Percentiles rank a stretch among this genome's conserved stretches.
phyloP scores from a whole-genome alignment of 1,140 invertebrate genomes.

The Ceratoteleas bidentatus region DNA sequence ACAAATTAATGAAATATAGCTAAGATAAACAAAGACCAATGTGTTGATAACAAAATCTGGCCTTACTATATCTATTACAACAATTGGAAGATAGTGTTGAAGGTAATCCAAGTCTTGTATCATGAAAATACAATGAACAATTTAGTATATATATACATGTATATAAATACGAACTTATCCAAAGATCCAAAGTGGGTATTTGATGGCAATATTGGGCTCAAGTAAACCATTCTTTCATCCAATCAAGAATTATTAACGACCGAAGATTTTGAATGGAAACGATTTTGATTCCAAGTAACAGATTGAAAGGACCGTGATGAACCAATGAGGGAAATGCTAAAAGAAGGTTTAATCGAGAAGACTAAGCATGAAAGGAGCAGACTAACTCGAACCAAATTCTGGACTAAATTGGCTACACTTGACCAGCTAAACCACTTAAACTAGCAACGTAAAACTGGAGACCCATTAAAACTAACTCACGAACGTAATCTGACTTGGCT shows the following conservation, averaged over 20 bases:
- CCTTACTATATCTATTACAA: conserved; percentile 34
- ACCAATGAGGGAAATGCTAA: background rate
- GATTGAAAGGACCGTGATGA: conserved; percentile 6
- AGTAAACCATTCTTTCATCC: conserved; percentile 19
- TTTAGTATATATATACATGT: conserved; percentile 30
- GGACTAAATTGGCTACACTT: conserved; percentile 7
- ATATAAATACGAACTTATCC: no score
- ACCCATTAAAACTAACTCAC: conserved; percentile 11
- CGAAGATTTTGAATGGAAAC: no score
- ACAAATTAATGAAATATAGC: conserved; percentile 4
- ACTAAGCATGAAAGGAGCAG: conserved; percentile 13
- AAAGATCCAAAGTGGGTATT: no score
- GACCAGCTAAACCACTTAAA: conserved; percentile 29
- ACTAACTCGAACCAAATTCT: conserved; percentile 30
- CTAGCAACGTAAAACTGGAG: conserved; percentile 7
- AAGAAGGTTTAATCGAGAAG: no score
- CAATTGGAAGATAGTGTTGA: conserved; percentile 26
- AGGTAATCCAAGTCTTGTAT: conserved; percentile 30
- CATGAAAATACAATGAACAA: conserved; percentile 25
- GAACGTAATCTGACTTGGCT: conserved; percentile 4
- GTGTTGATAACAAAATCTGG: no score
- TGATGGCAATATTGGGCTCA: conserved; percentile 30
- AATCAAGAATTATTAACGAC: no score
- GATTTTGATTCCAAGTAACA: no score
- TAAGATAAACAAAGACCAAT: no score